Evolutionary conservation across 92 coral and sea anemone genomes (phyloP).

Genomic region (Porites lobata): DNA sequence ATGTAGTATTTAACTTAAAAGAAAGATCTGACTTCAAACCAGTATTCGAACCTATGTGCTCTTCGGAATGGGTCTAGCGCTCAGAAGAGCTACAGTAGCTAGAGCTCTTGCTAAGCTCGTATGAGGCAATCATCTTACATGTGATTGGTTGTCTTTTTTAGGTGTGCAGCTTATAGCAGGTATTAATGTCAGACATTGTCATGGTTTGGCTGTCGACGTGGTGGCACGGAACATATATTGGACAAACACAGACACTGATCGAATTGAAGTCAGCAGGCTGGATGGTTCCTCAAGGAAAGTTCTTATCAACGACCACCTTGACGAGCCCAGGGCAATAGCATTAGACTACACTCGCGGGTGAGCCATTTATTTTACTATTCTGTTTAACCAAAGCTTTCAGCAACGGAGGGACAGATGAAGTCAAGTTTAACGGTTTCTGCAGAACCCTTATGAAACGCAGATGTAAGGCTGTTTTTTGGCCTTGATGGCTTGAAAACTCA

Average conservation of each 20-base stretch:
- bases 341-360: conserved; percentile 93
- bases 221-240: conserved; percentile 96
- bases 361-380: not conserved
- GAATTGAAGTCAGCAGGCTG: conserved; percentile 94
- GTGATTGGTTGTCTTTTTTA: not conserved
- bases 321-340: conserved; percentile 94
- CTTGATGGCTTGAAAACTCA: too few relatives aligned
- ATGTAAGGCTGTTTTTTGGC: too few relatives aligned
- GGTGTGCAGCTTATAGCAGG: conserved; percentile 77
- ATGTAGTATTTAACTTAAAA: too few relatives aligned
- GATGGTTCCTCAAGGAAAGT: conserved; percentile 94
- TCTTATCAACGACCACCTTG: conserved; percentile 75
- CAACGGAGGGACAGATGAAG: not conserved
- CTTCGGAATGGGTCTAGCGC: too few relatives aligned
- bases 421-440: too few relatives aligned
- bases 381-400: not conserved
- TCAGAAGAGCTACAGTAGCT: not conserved
- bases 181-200: conserved; percentile 83
- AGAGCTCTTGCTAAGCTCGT: too few relatives aligned
- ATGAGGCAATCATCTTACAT: too few relatives aligned
- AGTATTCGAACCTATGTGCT: too few relatives aligned
- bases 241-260: conserved; percentile 96
- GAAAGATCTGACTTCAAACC: too few relatives aligned
- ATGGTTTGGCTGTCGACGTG: conserved; percentile 99
- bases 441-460: too few relatives aligned